Conservation (phyloP, 2,888 invertebrate genomes). For the Auanema freiburgensis region DNA sequence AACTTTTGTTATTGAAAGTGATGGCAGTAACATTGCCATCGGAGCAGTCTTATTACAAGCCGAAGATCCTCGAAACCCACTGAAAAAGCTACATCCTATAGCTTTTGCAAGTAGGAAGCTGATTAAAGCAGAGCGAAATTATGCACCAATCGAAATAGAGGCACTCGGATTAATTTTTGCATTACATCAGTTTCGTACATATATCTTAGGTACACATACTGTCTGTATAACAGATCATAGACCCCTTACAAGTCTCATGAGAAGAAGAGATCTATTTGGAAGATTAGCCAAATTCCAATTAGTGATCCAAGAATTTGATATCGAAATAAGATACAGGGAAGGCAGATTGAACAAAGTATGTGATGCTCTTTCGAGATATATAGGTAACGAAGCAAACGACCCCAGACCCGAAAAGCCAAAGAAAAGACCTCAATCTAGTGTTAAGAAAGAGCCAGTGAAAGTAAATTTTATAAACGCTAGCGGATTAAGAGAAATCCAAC, state of each 20-base stretch:
- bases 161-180: constrained; percentile 25
- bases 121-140: constrained; percentile 19
- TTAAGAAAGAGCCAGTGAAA: neutral
- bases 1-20: constrained; percentile 27
- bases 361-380: constrained; percentile 32
- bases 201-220: constrained; percentile 21
- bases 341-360: constrained; percentile 33
- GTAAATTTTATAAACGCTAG: neutral
- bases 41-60: constrained; percentile 26
- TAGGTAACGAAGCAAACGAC: constrained; percentile 14
- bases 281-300: constrained; percentile 26
- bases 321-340: constrained; percentile 32
- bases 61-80: constrained; percentile 11
- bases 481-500: constrained; percentile 13
- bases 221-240: constrained; percentile 24
- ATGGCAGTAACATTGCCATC: constrained; percentile 28
- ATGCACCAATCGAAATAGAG: constrained; percentile 26
- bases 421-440: neutral
- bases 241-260: constrained; percentile 21
- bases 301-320: constrained; percentile 20
- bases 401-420: neutral
- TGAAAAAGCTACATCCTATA: constrained; percentile 31
- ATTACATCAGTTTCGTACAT: constrained; percentile 21
- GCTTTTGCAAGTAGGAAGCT: constrained; percentile 26
- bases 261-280: constrained; percentile 21